Evolutionary conservation across 92 coral and sea anemone species (phyloP), one percentile per base, ranked within the genome.

Genomic region (Actinernus sp.): DNA sequence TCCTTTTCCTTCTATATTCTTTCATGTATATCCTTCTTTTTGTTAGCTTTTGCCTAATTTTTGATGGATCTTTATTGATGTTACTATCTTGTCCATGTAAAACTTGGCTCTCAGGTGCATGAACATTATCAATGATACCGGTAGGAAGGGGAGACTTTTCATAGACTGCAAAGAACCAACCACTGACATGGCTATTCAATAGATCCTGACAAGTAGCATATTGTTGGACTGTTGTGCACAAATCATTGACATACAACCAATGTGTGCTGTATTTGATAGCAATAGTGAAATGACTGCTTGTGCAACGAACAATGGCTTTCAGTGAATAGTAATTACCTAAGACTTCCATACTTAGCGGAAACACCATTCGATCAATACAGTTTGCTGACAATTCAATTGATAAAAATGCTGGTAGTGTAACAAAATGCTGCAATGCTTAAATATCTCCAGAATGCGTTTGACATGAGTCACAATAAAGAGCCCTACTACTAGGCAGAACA

Each of bases 361-460:
- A 33, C 24, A 63, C 54, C 30, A 24, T 79, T 49, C 63, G 80
- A 52, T n/a, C n/a, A n/a, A n/a, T 21, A 31, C 24, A 71, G n/a
- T 20, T 71, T 61, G 74, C 41, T 80, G 74, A 71, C 39, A 80
- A 45, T 80, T 71, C 87, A 61, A 63, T 71, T 0, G 47, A 0
- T 55, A 61, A 55, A 52, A 80, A 71, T 71, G 2, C 63, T 30
- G 74, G 81, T 24, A 71, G 9, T 3, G 53, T 40, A 44, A 80
- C 74, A 80, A 80, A 71, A 71, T 80, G 81, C 49, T 80, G 69
- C 55, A 80, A 80, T 4, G 63, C 68, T 38, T 80, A 71, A 61
- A 80, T 43, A 47, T 71, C 79, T 26, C 80, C 81, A 80, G 80
- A 80, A 61, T 80, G 74, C 49, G 9, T 44, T 38, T 71, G 66